These are phyloP conservation scores for Ctenicera cuprea DNA, from an alignment of 2,888 invertebrate species.

Conservation along the genomic window DNA sequence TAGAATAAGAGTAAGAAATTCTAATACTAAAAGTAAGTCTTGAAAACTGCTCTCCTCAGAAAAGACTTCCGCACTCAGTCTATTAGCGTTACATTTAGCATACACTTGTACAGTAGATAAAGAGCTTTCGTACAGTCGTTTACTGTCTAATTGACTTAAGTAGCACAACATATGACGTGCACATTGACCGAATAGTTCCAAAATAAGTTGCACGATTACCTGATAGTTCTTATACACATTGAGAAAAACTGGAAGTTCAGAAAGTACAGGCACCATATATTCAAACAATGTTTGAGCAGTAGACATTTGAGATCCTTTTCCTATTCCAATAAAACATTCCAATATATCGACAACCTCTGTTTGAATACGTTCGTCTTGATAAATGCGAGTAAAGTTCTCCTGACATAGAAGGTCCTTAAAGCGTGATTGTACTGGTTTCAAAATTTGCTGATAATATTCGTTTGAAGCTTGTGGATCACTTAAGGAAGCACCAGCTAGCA, in stretches of 20 bases:
- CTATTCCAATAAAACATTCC: constrained; percentile 84
- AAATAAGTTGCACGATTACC: constrained; percentile 84
- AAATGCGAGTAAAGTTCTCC: constrained; percentile 74
- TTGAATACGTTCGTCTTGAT: constrained; percentile 79
- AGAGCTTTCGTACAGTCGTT: constrained; percentile 81
- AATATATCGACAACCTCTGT: constrained; percentile 83
- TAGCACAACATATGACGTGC: constrained; percentile 83
- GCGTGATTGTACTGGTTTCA: constrained; percentile 73
- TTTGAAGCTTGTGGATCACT: constrained; percentile 64
- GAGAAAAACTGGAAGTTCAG: constrained; percentile 81
- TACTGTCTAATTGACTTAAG: constrained; percentile 76
- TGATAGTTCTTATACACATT: constrained; percentile 87
- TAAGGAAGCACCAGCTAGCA: constrained; percentile 78
- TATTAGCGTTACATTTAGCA: constrained; percentile 79
- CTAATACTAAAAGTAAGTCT: constrained; percentile 87
- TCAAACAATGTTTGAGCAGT: constrained; percentile 74
- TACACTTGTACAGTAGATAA: constrained; percentile 83
- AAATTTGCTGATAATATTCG: constrained; percentile 70
- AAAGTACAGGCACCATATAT: constrained; percentile 79
- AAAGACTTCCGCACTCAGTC: constrained; percentile 77
- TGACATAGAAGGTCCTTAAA: constrained; percentile 75
- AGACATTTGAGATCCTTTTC: constrained; percentile 77
- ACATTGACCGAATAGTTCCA: constrained; percentile 83
- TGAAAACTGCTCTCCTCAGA: constrained; percentile 85
- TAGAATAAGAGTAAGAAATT: constrained; percentile 77